Percentiles rank a stretch among this genome's conserved stretches.
These are phyloP conservation scores for Hetaerina titia DNA, from an alignment of 2,888 invertebrate genomes.

Conservation along the genomic window DNA sequence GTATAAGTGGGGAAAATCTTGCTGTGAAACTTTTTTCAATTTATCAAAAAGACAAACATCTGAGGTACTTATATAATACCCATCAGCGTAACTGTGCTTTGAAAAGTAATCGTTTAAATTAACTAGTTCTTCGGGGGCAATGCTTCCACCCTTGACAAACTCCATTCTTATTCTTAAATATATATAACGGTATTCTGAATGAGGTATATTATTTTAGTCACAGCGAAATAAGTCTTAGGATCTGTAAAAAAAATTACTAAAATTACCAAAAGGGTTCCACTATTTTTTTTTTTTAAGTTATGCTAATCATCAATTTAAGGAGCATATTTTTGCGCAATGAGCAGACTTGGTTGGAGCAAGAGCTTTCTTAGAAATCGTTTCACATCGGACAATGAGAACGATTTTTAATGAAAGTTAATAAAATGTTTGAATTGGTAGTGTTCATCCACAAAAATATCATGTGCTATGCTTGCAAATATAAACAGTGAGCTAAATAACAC, in stretches of 20 bases:
- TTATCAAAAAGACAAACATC: slow-evolving; percentile 72
- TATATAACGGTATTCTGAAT: neutral
- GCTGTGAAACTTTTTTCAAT: slow-evolving; percentile 69
- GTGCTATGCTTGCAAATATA: too few species aligned
- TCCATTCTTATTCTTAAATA: slow-evolving; percentile 22
- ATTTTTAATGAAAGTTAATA: too few species aligned
- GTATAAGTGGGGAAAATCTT: slow-evolving; percentile 71
- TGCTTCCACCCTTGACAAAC: neutral
- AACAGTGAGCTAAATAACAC: too few species aligned
- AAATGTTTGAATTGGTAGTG: too few species aligned
- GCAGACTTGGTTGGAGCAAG: neutral
- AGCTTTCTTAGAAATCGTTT: neutral
- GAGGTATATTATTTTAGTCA: neutral
- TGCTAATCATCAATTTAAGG: neutral
- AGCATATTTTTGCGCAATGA: neutral
- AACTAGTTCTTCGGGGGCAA: slow-evolving; percentile 70
- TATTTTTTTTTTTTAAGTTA: neutral
- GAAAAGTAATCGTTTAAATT: slow-evolving; percentile 72
- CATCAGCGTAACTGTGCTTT: slow-evolving; percentile 73
- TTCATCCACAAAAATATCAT: too few species aligned
- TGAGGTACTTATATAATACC: slow-evolving; percentile 72
- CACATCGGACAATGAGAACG: too few species aligned
- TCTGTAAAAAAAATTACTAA: slow-evolving; percentile 67
- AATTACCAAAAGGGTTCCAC: neutral
- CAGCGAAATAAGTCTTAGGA: neutral